Evolutionary conservation across 1,140 invertebrate species (phyloP).

Genomic region (Trichonephila clavata): DNA sequence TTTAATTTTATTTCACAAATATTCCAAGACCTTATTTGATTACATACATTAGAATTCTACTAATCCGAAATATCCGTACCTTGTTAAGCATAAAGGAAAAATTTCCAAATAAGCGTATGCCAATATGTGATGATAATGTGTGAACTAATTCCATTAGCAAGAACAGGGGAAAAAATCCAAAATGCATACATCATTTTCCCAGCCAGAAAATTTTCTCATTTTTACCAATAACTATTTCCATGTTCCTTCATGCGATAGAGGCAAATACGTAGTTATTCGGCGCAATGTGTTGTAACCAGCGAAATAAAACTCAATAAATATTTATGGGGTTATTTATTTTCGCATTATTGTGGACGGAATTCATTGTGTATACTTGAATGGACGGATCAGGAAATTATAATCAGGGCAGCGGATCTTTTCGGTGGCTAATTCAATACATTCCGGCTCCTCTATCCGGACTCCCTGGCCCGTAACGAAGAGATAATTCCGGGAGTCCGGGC

Average conservation of each 20-base stretch:
- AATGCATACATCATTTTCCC: neutral
- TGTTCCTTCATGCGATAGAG: neutral
- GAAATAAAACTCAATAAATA: conserved; percentile 58
- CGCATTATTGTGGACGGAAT: conserved; percentile 38
- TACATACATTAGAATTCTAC: too few relatives aligned
- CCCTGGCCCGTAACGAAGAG: conserved; percentile 54
- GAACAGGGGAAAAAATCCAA: neutral
- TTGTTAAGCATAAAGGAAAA: neutral
- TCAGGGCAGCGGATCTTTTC: conserved; percentile 25
- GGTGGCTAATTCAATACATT: conserved; percentile 63
- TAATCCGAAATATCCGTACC: too few relatives aligned
- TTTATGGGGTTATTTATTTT: conserved; percentile 73
- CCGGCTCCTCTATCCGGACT: neutral
- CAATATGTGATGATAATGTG: neutral
- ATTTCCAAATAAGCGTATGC: neutral
- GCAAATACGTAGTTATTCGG: neutral
- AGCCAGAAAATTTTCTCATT: neutral
- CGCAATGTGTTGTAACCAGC: neutral
- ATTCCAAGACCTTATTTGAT: too few relatives aligned
- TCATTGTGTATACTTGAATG: conserved; percentile 47
- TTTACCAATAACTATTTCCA: neutral
- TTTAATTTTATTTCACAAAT: too few relatives aligned
- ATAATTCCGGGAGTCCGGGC: conserved; percentile 60
- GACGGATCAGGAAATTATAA: neutral
- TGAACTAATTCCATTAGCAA: neutral